phyloP scores from a whole-genome alignment of 2,113 vertebrate species.

The Chaetodon auriga region DNA sequence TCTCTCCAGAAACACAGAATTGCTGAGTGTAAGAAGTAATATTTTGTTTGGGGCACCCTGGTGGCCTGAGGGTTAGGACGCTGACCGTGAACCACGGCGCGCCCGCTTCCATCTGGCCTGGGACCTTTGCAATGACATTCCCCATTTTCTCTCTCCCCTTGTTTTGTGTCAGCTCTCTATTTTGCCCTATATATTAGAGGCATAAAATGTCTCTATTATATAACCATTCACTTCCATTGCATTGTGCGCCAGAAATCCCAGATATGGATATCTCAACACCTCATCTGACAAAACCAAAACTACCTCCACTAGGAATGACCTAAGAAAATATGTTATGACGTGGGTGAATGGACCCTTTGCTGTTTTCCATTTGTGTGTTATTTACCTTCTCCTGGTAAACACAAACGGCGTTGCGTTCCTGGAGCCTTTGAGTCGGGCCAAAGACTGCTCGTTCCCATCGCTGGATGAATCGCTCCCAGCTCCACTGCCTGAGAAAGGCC shows the following conservation, averaged over 20 bases:
- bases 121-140: not conserved
- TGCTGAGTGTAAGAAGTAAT: not conserved
- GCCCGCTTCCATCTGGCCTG: not conserved
- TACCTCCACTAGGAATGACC: not conserved
- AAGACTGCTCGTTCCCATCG: constrained; percentile 87
- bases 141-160: not conserved
- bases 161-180: not conserved
- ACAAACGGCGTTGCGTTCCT: constrained; percentile 90
- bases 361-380: not conserved
- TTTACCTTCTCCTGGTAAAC: constrained; percentile 93
- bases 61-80: not conserved
- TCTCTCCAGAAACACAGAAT: constrained; percentile 1
- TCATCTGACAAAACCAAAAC: not conserved
- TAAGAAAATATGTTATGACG: not conserved
- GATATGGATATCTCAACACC: not conserved
- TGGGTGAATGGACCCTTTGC: not conserved
- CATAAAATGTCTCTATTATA: not conserved
- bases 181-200: not conserved
- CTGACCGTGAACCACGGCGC: not conserved
- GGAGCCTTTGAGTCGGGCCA: constrained; percentile 86
- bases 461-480: constrained; percentile 79
- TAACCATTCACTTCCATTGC: not conserved
- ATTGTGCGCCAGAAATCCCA: not conserved
- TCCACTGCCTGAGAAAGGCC: constrained; percentile 89
- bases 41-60: not conserved